Percentiles rank a stretch among this genome's conserved stretches.
phyloP scores from a whole-genome alignment of 2,888 invertebrate genomes.

The Prosopocoilus inquinatus region DNA sequence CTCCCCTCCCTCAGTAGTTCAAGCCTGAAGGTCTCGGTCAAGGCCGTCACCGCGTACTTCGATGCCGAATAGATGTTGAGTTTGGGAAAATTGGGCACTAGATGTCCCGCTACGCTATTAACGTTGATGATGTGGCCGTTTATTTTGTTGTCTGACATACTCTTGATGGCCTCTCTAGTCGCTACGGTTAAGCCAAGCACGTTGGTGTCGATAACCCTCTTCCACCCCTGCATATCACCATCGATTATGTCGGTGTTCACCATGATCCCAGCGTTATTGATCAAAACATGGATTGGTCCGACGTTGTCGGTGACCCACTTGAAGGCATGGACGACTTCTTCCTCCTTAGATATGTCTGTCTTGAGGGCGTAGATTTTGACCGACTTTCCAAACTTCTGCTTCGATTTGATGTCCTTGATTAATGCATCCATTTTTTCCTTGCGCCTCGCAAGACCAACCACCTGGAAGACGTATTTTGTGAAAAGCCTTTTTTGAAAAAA shows the following conservation, averaged over 20 bases:
- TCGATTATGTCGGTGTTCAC: background rate
- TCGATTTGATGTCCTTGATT: background rate
- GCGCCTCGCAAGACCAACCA: constrained; percentile 11
- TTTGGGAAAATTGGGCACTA: background rate
- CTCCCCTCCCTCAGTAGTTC: constrained; percentile 1
- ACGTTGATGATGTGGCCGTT: constrained; percentile 6
- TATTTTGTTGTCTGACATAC: constrained; percentile 9
- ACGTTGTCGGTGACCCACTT: constrained; percentile 13
- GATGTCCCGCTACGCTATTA: constrained; percentile 9
- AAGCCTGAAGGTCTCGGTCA: constrained; percentile 4
- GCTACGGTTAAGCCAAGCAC: background rate
- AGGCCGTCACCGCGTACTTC: constrained; percentile 8
- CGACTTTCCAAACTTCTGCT: background rate
- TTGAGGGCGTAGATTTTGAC: constrained; percentile 12
- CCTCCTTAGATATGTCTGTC: constrained; percentile 15
- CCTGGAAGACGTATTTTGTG: background rate
- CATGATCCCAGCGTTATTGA: constrained; percentile 19
- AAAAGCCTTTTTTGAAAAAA: no score
- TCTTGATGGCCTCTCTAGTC: constrained; percentile 3
- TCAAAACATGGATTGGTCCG: constrained; percentile 17
- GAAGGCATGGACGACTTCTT: constrained; percentile 16
- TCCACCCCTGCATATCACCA: background rate
- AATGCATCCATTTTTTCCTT: constrained; percentile 1
- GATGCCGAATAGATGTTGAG: constrained; percentile 6
- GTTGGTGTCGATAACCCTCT: constrained; percentile 6